Conservation (phyloP, 2,113 vertebrate genomes). For the Callospermophilus lateralis region DNA sequence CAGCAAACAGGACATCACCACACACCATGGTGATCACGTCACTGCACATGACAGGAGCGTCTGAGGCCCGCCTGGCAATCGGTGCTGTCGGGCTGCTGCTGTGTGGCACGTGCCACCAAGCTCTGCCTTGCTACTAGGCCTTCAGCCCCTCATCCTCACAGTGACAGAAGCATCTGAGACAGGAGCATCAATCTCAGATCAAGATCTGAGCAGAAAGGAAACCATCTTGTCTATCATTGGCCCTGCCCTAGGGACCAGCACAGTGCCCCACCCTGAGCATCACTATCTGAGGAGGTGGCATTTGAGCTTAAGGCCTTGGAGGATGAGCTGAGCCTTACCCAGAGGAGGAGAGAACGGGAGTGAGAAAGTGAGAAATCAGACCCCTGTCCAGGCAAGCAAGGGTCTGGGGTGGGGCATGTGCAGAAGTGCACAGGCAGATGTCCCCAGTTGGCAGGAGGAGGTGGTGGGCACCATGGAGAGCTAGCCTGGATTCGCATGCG, state of each 20-base stretch:
- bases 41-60: neutral
- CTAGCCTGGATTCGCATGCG: neutral
- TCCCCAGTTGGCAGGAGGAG: too few relatives aligned
- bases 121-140: neutral
- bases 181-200: too few relatives aligned
- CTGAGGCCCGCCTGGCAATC: neutral
- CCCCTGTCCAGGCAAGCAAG: neutral
- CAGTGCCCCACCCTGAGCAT: neutral
- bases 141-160: neutral
- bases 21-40: too few relatives aligned
- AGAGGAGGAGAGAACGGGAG: neutral
- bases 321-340: neutral
- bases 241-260: neutral
- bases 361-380: conserved; percentile 6
- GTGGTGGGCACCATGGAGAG: neutral
- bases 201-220: too few relatives aligned
- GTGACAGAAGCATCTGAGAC: neutral
- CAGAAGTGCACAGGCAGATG: too few relatives aligned
- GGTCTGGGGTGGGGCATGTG: neutral
- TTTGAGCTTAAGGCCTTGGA: neutral
- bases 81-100: neutral
- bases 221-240: neutral
- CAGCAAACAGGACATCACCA: neutral
- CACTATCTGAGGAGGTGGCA: neutral
- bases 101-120: neutral